Percentiles rank a stretch among this genome's conserved stretches.
These are phyloP conservation scores for Leptura quadrifasciata DNA, from an alignment of 2,888 invertebrate genomes.

Conservation along the genomic window DNA sequence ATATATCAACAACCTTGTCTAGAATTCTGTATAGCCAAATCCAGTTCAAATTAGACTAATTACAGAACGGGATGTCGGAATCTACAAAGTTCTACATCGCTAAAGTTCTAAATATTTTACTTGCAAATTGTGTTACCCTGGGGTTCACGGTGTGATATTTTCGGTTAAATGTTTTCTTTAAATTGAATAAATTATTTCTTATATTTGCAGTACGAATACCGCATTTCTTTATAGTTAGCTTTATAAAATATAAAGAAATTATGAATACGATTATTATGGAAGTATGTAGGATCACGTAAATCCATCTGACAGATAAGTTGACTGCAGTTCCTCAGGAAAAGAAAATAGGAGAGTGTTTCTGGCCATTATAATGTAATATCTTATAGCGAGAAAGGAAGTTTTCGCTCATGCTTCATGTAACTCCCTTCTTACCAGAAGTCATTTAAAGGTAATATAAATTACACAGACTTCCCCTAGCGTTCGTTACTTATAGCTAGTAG, in stretches of 20 bases:
- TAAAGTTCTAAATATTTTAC: constrained; percentile 58
- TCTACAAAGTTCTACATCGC: constrained; percentile 51
- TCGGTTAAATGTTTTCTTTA: too few relatives aligned
- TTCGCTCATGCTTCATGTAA: constrained; percentile 52
- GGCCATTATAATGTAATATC: constrained; percentile 54
- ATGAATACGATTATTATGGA: not conserved
- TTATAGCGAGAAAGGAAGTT: constrained; percentile 43
- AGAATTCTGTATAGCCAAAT: not conserved
- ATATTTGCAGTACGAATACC: not conserved
- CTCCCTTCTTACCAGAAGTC: constrained; percentile 40
- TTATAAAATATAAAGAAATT: too few relatives aligned
- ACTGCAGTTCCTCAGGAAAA: constrained; percentile 1
- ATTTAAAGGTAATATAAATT: constrained; percentile 27
- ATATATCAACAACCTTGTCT: not conserved
- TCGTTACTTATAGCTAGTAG: constrained; percentile 9
- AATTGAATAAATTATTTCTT: not conserved
- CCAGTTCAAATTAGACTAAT: constrained; percentile 58
- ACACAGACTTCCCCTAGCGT: not conserved
- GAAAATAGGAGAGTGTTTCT: constrained; percentile 55
- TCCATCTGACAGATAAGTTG: not conserved
- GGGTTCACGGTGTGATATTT: not conserved
- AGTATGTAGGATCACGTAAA: not conserved
- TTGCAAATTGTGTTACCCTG: constrained; percentile 53
- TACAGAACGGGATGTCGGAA: constrained; percentile 57
- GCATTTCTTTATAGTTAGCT: too few relatives aligned